Evolutionary conservation across 2,113 vertebrate species (phyloP), one percentile per base, ranked within the genome.

Genomic region (Gymnocephalus cernua): DNA sequence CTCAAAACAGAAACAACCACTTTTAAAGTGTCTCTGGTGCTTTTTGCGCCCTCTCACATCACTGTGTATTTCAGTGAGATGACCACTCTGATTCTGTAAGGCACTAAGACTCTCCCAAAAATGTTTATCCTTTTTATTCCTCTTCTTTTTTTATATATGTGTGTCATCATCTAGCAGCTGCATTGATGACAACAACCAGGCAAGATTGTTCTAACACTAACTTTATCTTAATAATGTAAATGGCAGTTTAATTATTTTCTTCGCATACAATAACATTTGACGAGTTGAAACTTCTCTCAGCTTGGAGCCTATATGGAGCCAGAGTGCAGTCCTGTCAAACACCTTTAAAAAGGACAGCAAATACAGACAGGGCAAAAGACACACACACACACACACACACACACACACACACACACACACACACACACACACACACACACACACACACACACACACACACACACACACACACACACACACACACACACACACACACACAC

Each of bases 21-120:
- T 54, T 66, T 77, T 4, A 66, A 48, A 48, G 23, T 19, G 12
- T 71, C 74, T 67, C 45, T 58, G 35, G 25, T 70, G 86, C 67
- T 68, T 84, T 62, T 85, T 48, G 25, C 27, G 23, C 72, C 59
- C 67, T 77, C 56, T 88, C 82, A 76, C 68, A 59, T 85, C 48
- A n/a, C 6, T 38, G 21, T 70, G 77, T 45, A 64, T 53, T 74
- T 86, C 14, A 64, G 10, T 41, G 38, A 11, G n/a, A 80, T 5
- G 57, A 77, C 50, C 61, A 38, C n/a, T 48, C n/a, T 50, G 25
- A 71, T 14, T 35, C 29, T 59, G 25, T 13, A 18, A 62, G n/a
- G 66, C 15, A 29, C 19, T 58, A 48, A 69, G 44, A 73, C 58
- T 50, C 16, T 29, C 44, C 25, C 53, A 68, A 54, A 64, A 73